Evolutionary conservation across 2,113 vertebrate species (phyloP), one percentile per base, ranked within the genome.

Genomic region (Pimephales promelas): DNA sequence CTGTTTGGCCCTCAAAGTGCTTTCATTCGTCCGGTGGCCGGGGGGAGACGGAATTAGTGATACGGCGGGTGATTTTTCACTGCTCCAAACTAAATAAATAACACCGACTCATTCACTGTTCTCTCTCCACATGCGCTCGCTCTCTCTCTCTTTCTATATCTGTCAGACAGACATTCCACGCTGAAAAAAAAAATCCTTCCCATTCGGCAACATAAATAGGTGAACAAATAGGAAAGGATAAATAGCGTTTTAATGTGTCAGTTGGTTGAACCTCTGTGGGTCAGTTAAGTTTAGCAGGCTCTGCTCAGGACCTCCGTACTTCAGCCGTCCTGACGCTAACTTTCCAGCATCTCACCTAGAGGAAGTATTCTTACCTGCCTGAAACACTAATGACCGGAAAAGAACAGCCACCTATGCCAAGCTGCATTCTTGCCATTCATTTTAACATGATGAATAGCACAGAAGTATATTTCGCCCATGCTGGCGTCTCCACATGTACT

Each of bases 41-140:
- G 54, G 83, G 84, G 31, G 52, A 89, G 92, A 91, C 84, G 75
- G 84, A 92, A 92, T 90, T 88, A 90, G 89, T 87, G 89, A 92
- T 92, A 88, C n/a, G 81, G 86, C 9, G 75, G 85, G 54, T 79
- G 73, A 90, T 88, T 88, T 87, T 88, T 92, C 87, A 79, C 87
- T 75, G 88, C 84, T 84, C 90, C 90, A 91, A 91, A 84, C 78
- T 86, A 92, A 91, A 92, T 82, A 92, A 91, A 92, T 88, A 92
- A 91, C 88, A 90, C 84, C 83, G 85, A 89, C 82, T 88, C 80
- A 87, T 83, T 86, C 84, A 83, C 64, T 66, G 28, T 70, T 77
- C 79, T 73, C 54, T 82, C 73, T 62, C 85, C 77, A 47, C 24
- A 9, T 28, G 47, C 70, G 61, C 49, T 66, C 20, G 82, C 54